Evolutionary conservation across 2,797 vertebrate species (phyloP), one percentile per base, ranked within the genome.

Genomic region (Liasis olivaceus): DNA sequence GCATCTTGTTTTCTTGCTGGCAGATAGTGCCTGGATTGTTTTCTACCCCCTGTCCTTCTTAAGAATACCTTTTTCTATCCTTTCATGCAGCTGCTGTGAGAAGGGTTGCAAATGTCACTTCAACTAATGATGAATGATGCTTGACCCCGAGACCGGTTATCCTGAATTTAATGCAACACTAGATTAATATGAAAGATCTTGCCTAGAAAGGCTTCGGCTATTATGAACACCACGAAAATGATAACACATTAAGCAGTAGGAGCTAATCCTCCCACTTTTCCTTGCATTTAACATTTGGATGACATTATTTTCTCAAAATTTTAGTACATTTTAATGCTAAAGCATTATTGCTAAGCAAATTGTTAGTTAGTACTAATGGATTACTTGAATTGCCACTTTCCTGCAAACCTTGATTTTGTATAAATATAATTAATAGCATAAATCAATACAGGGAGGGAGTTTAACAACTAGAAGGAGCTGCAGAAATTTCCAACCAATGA

Each of bases 111-210:
- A 99, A 99, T 99, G 98, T 98, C 99, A 98, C 98, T 98, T 98
- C 98, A 98, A 97, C 97, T 98, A 98, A 98, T 99, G 98, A 99
- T 99, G 98, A 99, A 99, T 99, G 99, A 98, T 98, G 97, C 98
- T 99, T 99, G 99, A 99, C 99, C 99, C 97, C 97, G 94, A 96
- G 97, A 98, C 96, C 97, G 96, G 97, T 97, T 98, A 98, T 97
- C 97, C 96, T 96, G 98, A 98, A 98, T 98, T 98, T 98, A 98
- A 97, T 97, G 96, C 97, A 98, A 97, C 97, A 97, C 95, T 95
- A 97, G 98, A 99, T 99, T 98, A 98, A 98, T 98, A 98, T 98
- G 98, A 98, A 97, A 97, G 97, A 97, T 97, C 96, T 95, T 94
- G 94, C 95, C 97, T 98, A 96, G 97, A 97, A 96, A 96, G 97